phyloP scores from a whole-genome alignment of 1,140 invertebrate genomes.

The Streblospio benedicti region DNA sequence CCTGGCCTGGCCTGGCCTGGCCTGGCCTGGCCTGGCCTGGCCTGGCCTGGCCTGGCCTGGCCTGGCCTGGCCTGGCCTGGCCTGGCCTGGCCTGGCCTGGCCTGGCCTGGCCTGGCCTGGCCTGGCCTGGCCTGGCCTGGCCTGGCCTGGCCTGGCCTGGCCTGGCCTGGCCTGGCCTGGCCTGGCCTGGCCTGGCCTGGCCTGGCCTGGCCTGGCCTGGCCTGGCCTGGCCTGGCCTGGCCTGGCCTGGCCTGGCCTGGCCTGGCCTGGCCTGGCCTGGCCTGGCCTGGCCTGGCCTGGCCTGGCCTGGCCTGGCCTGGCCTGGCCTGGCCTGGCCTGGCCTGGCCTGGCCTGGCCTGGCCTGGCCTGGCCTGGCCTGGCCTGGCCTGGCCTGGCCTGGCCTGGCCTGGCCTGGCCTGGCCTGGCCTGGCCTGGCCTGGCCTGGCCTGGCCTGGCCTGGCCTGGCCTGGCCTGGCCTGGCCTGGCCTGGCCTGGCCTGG shows the following conservation, averaged over 20 bases:
- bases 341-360: not conserved
- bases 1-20: constrained; percentile 7
- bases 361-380: constrained; percentile 17
- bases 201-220: constrained; percentile 25
- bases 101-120: constrained; percentile 21
- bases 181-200: constrained; percentile 23
- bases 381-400: constrained; percentile 18
- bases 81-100: constrained; percentile 8
- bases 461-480: constrained; percentile 20
- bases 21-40: constrained; percentile 9
- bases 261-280: constrained; percentile 25
- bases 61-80: constrained; percentile 20
- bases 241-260: constrained; percentile 25
- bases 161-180: constrained; percentile 23
- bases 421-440: constrained; percentile 14
- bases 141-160: constrained; percentile 25
- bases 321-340: not conserved
- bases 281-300: constrained; percentile 24
- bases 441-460: constrained; percentile 8
- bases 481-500: constrained; percentile 17
- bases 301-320: constrained; percentile 12
- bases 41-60: constrained; percentile 7
- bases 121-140: constrained; percentile 24
- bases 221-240: constrained; percentile 24
- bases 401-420: constrained; percentile 21